Evolutionary conservation across 2,888 invertebrate genomes (phyloP).

Genomic region (Meandrusa payeni): DNA sequence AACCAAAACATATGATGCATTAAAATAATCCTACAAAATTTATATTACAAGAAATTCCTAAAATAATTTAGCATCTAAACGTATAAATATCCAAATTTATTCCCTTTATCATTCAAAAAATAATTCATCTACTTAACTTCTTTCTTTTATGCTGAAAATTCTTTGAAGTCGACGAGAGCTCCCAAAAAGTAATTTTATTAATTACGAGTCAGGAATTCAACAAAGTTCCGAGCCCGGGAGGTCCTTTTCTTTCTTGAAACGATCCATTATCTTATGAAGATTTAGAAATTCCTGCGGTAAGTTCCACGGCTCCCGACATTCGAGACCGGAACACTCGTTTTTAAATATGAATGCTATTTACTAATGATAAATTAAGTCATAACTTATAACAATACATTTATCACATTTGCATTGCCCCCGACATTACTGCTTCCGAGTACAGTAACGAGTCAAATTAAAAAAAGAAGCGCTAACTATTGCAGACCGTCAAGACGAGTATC

Average conservation of each 20-base stretch:
- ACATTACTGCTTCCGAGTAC: no score
- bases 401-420: no score
- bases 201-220: constrained; percentile 80
- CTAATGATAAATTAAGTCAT: constrained; percentile 3
- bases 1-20: no score
- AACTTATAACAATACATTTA: no score
- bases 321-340: constrained; percentile 7
- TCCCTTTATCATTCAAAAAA: constrained; percentile 77
- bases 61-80: constrained; percentile 52
- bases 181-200: constrained; percentile 81
- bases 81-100: constrained; percentile 73
- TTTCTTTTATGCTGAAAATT: constrained; percentile 77
- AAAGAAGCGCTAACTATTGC: no score
- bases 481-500: no score
- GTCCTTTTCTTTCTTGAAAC: constrained; percentile 74
- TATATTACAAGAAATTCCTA: constrained; percentile 37
- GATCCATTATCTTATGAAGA: constrained; percentile 81
- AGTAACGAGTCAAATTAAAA: no score
- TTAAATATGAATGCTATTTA: constrained; percentile 6
- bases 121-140: constrained; percentile 80
- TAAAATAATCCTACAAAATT: no score
- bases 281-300: constrained; percentile 77
- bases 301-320: constrained; percentile 33
- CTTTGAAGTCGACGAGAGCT: constrained; percentile 79
- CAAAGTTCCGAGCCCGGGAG: constrained; percentile 74